A percentile compares a stretch with the other conserved stretches of the same genome.
phyloP scores from a whole-genome alignment of 2,113 vertebrate genomes.

The Elachura formosa region DNA sequence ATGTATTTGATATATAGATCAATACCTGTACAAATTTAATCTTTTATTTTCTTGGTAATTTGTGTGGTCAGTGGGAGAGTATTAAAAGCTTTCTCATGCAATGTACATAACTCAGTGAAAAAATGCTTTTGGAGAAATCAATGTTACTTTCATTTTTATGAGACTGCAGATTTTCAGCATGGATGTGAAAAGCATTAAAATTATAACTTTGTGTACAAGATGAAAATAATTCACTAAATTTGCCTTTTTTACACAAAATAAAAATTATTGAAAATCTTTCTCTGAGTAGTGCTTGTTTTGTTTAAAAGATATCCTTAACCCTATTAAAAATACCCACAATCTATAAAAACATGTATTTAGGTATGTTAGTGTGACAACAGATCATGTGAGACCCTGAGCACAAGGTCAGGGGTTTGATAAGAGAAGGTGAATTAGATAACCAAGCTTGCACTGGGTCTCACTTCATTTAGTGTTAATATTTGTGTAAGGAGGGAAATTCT shows the following conservation, averaged over 20 bases:
- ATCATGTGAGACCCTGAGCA: accelerated
- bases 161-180: slow-evolving; percentile 89
- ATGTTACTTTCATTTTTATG: slow-evolving; percentile 84
- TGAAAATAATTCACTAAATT: slow-evolving; percentile 91
- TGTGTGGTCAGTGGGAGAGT: slow-evolving; percentile 83
- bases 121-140: slow-evolving; percentile 78
- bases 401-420: not conserved
- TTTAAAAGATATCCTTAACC: not conserved
- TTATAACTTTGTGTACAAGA: slow-evolving; percentile 88
- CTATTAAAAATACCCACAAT: not conserved
- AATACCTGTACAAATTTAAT: slow-evolving; percentile 88
- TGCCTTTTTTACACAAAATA: slow-evolving; percentile 98
- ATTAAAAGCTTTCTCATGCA: slow-evolving; percentile 82
- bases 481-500: not conserved
- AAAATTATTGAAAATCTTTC: slow-evolving; percentile 70
- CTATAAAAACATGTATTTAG: accelerated
- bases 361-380: not conserved
- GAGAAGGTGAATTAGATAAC: not conserved
- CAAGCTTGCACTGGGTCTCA: not conserved
- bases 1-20: slow-evolving; percentile 90
- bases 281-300: not conserved
- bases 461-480: not conserved
- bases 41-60: slow-evolving; percentile 90
- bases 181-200: slow-evolving; percentile 94
- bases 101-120: slow-evolving; percentile 88